Base-by-base conservation (phyloP, 92 coral and sea anemone species). In the Montipora capitata region DNA sequence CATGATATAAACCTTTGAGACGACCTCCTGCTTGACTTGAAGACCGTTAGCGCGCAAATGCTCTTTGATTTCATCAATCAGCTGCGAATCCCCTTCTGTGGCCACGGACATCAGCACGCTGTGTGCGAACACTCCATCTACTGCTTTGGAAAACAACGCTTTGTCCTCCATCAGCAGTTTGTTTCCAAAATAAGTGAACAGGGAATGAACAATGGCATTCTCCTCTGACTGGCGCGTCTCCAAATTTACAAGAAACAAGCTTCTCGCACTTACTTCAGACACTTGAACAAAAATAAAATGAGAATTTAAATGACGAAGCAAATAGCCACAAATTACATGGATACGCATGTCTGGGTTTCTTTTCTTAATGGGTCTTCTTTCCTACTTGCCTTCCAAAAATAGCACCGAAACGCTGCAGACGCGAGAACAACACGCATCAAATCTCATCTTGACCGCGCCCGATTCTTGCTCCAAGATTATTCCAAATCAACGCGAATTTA, bases 171-270 rank as follows among this genome's bases (percentile, higher is more conserved):
- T 74, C 81, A 92, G 73, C 59, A 97, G 89, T 80, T 94, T 94
- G 68, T 85, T 94, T 11, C 96, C 96, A 81, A 96, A 92, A 85
- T 88, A 90, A 43, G 91, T 85, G 75, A 96, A 94, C 72, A 97
- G 78, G 13, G 97, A 96, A 76, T 81, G 93, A 4, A 97, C 99
- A 39, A 97, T 79, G 1, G 98, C 91, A 61, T 93, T 97, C 78
- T 97, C 99, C 70, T 97, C 98, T 3, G 92, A 84, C 77, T 96
- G 98, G 16, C 99, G 96, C 39, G 95, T 94, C 78, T 97, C 98
- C 41, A 96, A 90, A 56, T 80, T 96, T 75, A 94, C 98, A 80
- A 97, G 72, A 90, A 97, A 96, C 8, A 96, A 91, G 77, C 98
- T 95, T 14, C 94, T 86, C 51, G 88, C 58, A 72, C 51, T 84